Evolutionary conservation across 2,113 vertebrate species (phyloP), one percentile per base, ranked within the genome.

Genomic region (Pelusios castaneus): DNA sequence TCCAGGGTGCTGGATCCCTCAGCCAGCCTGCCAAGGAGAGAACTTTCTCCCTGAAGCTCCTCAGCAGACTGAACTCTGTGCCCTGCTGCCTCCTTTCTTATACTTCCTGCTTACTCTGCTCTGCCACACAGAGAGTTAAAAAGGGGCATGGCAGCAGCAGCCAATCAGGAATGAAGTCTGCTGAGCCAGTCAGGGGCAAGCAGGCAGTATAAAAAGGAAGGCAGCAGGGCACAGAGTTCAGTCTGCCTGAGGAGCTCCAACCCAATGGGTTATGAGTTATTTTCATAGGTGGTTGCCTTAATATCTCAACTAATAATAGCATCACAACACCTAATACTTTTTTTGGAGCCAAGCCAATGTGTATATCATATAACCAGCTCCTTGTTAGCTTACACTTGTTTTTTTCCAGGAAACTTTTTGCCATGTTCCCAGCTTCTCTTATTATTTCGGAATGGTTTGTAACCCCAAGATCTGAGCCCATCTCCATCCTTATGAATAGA

Each of bases 401-500:
- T 38, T 43, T 12, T 43, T 43, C 24, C 24, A 73, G 38, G 22
- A 63, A 52, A 17, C 34, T 10, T 25, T 75, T 31, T 60, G 25
- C 14, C 0, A 1, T 21, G 16, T 2, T n/a, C 82, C 67, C 38
- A 94, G 0, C 10, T 92, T 85, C 34, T 3, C 29, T 89, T n/a
- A 3, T 80, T 10, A 17, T 0, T 52, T 86, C 73, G 9, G 6
- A 76, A 45, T 0, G 0, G 38, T 31, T 79, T 80, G 70, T 31
- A 2, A 31, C 22, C 27, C 63, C 11, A 12, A 75, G 12, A n/a
- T 58, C 47, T 47, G 24, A 10, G 73, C 22, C 12, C 5, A 16
- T n/a, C 49, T 22, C 31, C 21, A 55, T 2, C 4, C 1, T 0
- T 41, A 17, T 2, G 22, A 16, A 41, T 70, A 19, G 31, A 24